These are phyloP conservation scores for Lasioglossum leucozonium DNA, from an alignment of 2,888 invertebrate genomes.

Conservation along the genomic window DNA sequence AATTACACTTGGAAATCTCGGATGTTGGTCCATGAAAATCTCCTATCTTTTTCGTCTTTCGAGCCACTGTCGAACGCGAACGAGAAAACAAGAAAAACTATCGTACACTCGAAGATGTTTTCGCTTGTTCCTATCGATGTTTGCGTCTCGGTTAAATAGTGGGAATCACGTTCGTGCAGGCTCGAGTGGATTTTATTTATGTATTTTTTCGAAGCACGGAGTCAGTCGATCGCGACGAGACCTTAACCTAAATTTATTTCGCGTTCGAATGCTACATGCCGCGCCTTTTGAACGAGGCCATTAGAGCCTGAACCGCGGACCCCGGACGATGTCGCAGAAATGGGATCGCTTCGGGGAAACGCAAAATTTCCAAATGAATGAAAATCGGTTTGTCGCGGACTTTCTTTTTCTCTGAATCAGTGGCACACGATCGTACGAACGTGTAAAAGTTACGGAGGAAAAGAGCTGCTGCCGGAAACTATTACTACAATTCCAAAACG, in stretches of 20 bases:
- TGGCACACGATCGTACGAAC: not conserved
- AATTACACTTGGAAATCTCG: not conserved
- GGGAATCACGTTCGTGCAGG: not conserved
- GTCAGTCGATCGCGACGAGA: conserved; percentile 49
- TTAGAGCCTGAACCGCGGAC: not conserved
- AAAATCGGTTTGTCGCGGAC: not conserved
- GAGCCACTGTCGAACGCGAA: not conserved
- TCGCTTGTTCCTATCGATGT: too few species aligned
- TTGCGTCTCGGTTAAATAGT: not conserved
- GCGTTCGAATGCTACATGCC: conserved; percentile 65
- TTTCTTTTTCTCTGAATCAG: not conserved
- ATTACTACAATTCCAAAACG: not conserved
- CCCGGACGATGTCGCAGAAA: not conserved
- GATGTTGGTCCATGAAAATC: not conserved
- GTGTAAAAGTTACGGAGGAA: not conserved
- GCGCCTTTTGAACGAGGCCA: conserved; percentile 47
- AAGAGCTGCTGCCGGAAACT: not conserved
- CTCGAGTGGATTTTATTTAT: conserved; percentile 49
- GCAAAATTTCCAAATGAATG: conserved; percentile 25
- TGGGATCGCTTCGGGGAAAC: not conserved
- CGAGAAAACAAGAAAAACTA: not conserved
- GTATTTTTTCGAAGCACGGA: conserved; percentile 32
- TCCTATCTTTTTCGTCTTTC: not conserved
- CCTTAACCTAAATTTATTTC: conserved; percentile 79
- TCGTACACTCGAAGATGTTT: not conserved